Percentiles rank a stretch among this genome's conserved stretches.
Evolutionary conservation across 92 coral and sea anemone genomes (phyloP).

Genomic region (Galaxea fascicularis): DNA sequence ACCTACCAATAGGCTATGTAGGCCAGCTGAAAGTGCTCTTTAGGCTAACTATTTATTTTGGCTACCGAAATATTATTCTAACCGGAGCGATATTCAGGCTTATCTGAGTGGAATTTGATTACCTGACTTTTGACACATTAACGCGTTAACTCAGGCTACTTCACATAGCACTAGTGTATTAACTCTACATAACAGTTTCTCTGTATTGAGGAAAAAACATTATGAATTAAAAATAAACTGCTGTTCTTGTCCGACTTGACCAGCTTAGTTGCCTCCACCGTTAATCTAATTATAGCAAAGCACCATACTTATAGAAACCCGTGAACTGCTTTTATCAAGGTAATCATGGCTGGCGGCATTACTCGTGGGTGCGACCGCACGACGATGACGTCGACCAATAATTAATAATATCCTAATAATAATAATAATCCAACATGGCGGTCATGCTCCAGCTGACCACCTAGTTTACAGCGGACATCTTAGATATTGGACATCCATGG

Average conservation of each 20-base stretch:
- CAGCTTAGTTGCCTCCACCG: slow-evolving; percentile 25
- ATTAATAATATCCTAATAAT: too few species aligned
- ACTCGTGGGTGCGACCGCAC: too few species aligned
- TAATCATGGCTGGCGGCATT: too few species aligned
- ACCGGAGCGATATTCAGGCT: not conserved
- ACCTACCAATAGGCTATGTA: slow-evolving; percentile 1
- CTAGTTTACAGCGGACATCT: too few species aligned
- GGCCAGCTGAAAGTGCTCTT: not conserved
- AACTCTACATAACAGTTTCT: not conserved
- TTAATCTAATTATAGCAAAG: slow-evolving; percentile 20
- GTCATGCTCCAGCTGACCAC: too few species aligned
- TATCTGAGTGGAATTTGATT: not conserved
- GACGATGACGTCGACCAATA: too few species aligned
- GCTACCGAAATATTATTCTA: not conserved
- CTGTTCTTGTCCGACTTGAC: slow-evolving; percentile 43
- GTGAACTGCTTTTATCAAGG: too few species aligned
- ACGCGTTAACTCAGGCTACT: not conserved
- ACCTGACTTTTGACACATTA: not conserved
- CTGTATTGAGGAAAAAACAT: slow-evolving; percentile 13
- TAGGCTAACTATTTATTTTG: not conserved
- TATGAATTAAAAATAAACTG: slow-evolving; percentile 28
- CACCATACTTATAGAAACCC: too few species aligned
- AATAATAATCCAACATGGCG: too few species aligned
- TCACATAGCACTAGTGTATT: not conserved
- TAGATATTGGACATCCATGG: too few species aligned